phyloP scores from a whole-genome alignment of 2,888 invertebrate species.

The Heliconius ismenius region DNA sequence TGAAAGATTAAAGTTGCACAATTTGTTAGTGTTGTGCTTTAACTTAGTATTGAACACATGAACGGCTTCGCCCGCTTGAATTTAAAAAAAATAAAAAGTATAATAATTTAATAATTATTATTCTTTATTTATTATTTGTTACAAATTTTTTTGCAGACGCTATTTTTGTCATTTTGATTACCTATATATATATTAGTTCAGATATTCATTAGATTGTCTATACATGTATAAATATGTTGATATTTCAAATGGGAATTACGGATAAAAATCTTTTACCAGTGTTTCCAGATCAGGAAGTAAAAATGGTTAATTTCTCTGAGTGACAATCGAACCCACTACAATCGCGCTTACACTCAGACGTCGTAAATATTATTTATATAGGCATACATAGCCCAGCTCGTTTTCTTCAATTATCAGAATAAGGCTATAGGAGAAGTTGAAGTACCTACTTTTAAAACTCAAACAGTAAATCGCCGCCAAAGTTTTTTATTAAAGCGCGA shows the following conservation, averaged over 20 bases:
- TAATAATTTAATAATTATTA: too few relatives aligned
- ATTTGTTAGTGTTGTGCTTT: not conserved
- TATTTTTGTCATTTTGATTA: too few relatives aligned
- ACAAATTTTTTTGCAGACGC: too few relatives aligned
- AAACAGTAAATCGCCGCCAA: conserved; percentile 54
- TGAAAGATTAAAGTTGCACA: not conserved
- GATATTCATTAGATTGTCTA: too few relatives aligned
- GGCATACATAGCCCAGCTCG: not conserved
- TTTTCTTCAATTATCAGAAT: conserved; percentile 43
- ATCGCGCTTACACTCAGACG: too few relatives aligned
- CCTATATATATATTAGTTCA: too few relatives aligned
- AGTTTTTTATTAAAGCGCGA: conserved; percentile 56
- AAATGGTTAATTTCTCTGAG: not conserved
- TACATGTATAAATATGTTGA: too few relatives aligned
- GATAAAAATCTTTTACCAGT: not conserved
- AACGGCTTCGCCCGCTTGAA: not conserved
- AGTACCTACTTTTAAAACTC: conserved; percentile 52
- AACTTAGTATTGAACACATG: not conserved
- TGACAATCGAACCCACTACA: too few relatives aligned
- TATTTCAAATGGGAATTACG: not conserved
- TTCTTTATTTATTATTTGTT: too few relatives aligned
- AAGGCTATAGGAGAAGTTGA: conserved; percentile 47
- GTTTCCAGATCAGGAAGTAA: not conserved
- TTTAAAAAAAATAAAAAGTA: too few relatives aligned
- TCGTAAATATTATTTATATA: not conserved